Base-by-base conservation (phyloP, 2,113 vertebrate genomes). In the Pionites leucogaster region DNA sequence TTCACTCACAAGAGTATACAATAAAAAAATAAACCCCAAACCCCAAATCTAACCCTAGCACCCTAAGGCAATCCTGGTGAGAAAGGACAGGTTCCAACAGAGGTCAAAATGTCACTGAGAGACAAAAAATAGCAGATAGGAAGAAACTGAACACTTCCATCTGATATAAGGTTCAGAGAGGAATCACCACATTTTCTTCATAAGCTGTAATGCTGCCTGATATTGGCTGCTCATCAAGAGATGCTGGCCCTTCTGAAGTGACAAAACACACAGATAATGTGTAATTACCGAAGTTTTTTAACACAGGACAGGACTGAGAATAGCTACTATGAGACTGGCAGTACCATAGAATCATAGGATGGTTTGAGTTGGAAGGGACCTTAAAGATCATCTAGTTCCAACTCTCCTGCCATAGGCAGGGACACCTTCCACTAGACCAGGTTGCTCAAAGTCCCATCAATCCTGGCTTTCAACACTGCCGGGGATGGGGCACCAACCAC, bases 1-100 rank as follows among this genome's bases (percentile, higher is more conserved):
- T 7, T 69, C 9, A 33, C 6, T 59, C 15, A 4, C 3, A 76
- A 72, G 17, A n/a, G 1, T 14, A n/a, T 25, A 42, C 0, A 3
- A 39, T 37, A 41, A 46, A 82, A 8, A 57, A n/a, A 1, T 1
- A 1, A 13, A 67, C 47, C 6, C 12, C 13, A 55, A 52, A 3
- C 14, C 17, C 37, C 11, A 70, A 80, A 77, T 37, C 24, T 35
- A 86, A 37, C 10, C 20, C 7, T 23, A 50, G 18, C 12, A 68
- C 23, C n/a, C 19, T 59, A 70, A 85, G 4, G 52, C 19, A 71
- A n/a, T 68, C 7, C 28, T 64, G 27, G 13, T 18, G 33, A 71
- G 25, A 86, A 85, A 70, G 37, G 7, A 25, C 24, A 69, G 67
- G n/a, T 41, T 88, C 53, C 13, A 57, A 3, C 1, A 20, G n/a